A percentile compares a stretch with the other conserved stretches of the same genome.
phyloP scores from a whole-genome alignment of 2,797 vertebrate species.

The Gambelia wislizenii region DNA sequence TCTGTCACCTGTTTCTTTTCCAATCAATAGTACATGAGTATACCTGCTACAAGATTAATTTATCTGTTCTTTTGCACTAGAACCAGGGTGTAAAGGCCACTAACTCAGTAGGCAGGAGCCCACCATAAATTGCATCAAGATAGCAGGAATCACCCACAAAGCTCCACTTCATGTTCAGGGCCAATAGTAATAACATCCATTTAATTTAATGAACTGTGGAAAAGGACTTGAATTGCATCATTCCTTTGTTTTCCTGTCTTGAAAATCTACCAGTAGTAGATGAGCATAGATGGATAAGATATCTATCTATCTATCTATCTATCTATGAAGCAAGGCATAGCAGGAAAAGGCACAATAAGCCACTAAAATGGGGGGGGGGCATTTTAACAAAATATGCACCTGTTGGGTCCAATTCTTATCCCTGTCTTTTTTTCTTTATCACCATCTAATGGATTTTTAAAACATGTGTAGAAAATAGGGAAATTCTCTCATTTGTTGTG shows the following conservation, averaged over 20 bases:
- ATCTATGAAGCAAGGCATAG: not conserved
- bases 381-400: not conserved
- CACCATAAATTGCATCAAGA: not conserved
- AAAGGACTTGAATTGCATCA: not conserved
- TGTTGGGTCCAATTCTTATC: not conserved
- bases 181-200: accelerated
- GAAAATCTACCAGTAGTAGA: conserved; percentile 19
- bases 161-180: not conserved
- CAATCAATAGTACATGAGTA: conserved; percentile 22
- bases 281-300: not conserved
- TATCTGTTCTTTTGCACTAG: conserved; percentile 9
- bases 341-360: not conserved
- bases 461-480: not conserved
- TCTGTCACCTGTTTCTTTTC: not conserved
- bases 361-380: not conserved
- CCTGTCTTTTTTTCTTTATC: not conserved
- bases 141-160: not conserved
- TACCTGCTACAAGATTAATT: conserved; percentile 17
- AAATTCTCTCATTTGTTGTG: not conserved
- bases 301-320: not conserved
- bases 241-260: conserved; percentile 23
- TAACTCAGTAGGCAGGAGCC: not conserved
- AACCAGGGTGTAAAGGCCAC: not conserved
- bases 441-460: not conserved
- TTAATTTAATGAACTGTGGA: conserved; percentile 30